Percentiles rank a stretch among this genome's conserved stretches.
Evolutionary conservation across 1,140 invertebrate species (phyloP).

Genomic region (Habropoda laboriosa): DNA sequence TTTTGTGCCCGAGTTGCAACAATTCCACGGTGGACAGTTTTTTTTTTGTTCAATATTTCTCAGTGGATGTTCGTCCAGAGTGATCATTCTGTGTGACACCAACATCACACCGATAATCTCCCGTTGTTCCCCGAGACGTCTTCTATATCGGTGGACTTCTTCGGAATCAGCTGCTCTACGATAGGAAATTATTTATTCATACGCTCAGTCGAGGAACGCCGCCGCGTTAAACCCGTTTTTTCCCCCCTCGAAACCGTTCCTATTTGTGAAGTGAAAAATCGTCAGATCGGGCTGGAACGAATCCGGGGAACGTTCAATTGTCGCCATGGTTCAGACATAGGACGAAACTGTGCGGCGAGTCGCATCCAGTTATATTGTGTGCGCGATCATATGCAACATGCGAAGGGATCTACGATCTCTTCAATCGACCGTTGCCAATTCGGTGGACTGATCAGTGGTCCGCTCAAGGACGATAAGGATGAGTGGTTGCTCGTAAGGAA

Average conservation of each 20-base stretch:
- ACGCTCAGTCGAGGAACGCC: background rate
- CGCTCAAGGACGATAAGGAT: background rate
- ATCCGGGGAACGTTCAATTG: background rate
- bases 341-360: background rate
- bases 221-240: background rate
- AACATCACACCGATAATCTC: background rate
- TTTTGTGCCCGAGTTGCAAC: background rate
- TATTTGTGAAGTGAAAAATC: background rate
- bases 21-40: background rate
- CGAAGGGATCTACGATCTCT: constrained; percentile 10
- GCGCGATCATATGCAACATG: constrained; percentile 32
- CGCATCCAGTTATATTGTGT: background rate
- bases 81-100: background rate
- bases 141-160: background rate
- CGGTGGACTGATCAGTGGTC: constrained; percentile 9
- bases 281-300: background rate
- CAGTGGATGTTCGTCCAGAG: background rate
- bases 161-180: constrained; percentile 26
- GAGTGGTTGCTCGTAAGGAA: constrained; percentile 5
- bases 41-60: background rate
- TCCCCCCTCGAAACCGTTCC: background rate
- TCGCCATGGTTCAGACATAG: constrained; percentile 12
- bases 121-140: background rate
- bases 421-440: constrained; percentile 5
- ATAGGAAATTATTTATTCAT: constrained; percentile 20